These are phyloP conservation scores for Criorhina ranunculi DNA, from an alignment of 2,888 invertebrate species.

Conservation along the genomic window DNA sequence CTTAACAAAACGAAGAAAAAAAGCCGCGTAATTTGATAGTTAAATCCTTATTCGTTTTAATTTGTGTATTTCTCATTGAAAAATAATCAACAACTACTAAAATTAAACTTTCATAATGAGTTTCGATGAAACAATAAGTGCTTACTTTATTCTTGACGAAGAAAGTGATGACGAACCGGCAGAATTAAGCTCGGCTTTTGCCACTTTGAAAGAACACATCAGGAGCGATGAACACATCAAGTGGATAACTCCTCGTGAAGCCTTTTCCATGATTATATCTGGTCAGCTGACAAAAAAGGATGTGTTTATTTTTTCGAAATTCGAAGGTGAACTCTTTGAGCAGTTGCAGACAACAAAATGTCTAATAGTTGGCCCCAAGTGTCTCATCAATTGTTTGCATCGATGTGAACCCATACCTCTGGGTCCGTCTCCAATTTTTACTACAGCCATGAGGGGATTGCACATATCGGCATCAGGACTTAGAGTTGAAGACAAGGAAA, in stretches of 20 bases:
- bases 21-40: conserved; percentile 59
- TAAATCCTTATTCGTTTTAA: conserved; percentile 24
- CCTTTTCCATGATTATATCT: conserved; percentile 85
- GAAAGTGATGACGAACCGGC: conserved; percentile 68
- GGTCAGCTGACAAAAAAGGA: conserved; percentile 88
- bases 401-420: conserved; percentile 91
- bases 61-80: conserved; percentile 12
- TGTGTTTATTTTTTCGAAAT: conserved; percentile 91
- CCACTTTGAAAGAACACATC: conserved; percentile 80
- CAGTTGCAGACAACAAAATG: conserved; percentile 88
- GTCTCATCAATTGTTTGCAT: conserved; percentile 90
- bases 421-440: conserved; percentile 90
- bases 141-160: conserved; percentile 81
- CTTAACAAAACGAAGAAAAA: no score
- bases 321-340: conserved; percentile 90
- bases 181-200: conserved; percentile 78
- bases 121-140: conserved; percentile 81
- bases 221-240: conserved; percentile 81
- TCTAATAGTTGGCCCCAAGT: conserved; percentile 92
- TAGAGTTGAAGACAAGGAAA: conserved; percentile 85
- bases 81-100: not conserved
- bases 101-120: conserved; percentile 77
- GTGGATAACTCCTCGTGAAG: conserved; percentile 88
- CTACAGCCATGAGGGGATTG: conserved; percentile 91
- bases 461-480: conserved; percentile 89